phyloP scores from a whole-genome alignment of 2,113 vertebrate genomes.

The Gnathonemus longibarbis region DNA sequence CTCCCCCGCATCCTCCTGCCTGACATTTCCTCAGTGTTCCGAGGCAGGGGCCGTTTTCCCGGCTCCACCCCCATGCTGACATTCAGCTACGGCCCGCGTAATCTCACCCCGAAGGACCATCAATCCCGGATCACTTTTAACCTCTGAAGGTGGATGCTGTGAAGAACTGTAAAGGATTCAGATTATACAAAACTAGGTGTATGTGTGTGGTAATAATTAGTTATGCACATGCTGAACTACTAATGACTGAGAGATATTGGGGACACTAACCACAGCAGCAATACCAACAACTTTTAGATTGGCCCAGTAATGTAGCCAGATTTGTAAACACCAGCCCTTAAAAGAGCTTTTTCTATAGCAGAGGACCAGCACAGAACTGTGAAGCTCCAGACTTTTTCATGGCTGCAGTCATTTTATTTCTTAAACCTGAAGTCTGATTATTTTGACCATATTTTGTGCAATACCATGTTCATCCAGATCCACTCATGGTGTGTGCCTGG shows the following conservation, averaged over 20 bases:
- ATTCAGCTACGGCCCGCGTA: neutral
- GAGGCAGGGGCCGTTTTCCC: neutral
- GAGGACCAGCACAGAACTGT: neutral
- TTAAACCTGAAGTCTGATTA: neutral
- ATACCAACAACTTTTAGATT: neutral
- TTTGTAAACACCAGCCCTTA: neutral
- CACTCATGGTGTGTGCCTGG: neutral
- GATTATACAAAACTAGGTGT: no score
- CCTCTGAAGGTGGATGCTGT: neutral
- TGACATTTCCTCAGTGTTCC: neutral
- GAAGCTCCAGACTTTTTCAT: neutral
- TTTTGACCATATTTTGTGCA: neutral
- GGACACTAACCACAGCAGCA: neutral
- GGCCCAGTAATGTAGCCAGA: neutral
- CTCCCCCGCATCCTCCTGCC: neutral
- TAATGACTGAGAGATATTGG: neutral
- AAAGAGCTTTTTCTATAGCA: neutral
- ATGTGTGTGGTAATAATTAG: neutral
- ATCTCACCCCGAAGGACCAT: neutral
- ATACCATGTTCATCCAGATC: neutral
- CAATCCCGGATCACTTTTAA: neutral
- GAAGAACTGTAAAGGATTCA: neutral
- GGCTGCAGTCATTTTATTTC: neutral
- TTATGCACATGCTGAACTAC: neutral
- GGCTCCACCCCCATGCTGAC: neutral